phyloP scores from a whole-genome alignment of 2,797 vertebrate genomes.

The Intellagama lesueurii region DNA sequence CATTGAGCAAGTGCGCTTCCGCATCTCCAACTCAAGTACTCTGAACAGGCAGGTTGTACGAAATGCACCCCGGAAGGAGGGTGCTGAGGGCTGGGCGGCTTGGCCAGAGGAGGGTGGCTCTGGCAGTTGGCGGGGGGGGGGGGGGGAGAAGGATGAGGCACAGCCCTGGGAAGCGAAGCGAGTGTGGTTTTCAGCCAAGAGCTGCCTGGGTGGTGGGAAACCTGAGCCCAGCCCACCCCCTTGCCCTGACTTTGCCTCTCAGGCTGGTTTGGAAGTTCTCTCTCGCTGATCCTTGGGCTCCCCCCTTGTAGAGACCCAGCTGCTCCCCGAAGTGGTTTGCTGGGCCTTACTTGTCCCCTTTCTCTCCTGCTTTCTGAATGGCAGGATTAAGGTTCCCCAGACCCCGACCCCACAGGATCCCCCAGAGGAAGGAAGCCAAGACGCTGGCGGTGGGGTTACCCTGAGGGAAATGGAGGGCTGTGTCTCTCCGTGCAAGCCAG shows the following conservation, averaged over 20 bases:
- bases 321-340: neutral
- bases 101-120: neutral
- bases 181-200: too few relatives aligned
- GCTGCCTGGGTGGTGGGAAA: neutral
- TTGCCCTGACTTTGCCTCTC: neutral
- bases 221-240: rapidly evolving
- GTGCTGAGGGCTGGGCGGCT: neutral
- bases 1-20: slow-evolving; percentile 94
- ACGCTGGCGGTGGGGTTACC: slow-evolving; percentile 60
- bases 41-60: slow-evolving; percentile 82
- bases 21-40: slow-evolving; percentile 90
- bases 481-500: slow-evolving; percentile 43
- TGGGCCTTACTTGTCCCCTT: slow-evolving; percentile 7
- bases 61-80: too few relatives aligned
- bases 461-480: slow-evolving; percentile 53
- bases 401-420: slow-evolving; percentile 65
- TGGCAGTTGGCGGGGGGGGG: neutral
- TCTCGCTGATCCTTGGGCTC: too few relatives aligned
- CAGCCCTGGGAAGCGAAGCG: neutral
- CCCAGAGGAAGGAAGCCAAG: slow-evolving; percentile 72
- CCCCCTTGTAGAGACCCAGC: too few relatives aligned
- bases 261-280: neutral
- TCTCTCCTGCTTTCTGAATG: slow-evolving; percentile 1
- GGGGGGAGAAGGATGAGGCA: neutral
- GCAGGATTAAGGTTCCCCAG: slow-evolving; percentile 77